These are phyloP conservation scores for Dysmachus trigonus DNA, from an alignment of 2,888 invertebrate species.

Conservation along the genomic window DNA sequence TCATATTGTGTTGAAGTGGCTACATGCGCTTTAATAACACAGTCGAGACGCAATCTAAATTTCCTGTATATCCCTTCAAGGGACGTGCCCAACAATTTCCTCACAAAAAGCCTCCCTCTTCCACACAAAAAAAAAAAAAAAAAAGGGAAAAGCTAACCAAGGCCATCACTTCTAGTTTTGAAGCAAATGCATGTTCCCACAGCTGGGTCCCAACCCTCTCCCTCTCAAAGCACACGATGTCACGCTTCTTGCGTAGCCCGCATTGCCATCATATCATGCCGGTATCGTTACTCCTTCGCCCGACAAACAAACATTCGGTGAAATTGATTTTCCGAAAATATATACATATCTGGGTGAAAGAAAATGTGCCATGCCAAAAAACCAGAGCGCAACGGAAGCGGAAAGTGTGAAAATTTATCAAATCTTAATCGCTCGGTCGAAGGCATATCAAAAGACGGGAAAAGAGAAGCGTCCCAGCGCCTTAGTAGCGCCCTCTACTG, in stretches of 20 bases:
- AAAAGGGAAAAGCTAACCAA: not conserved
- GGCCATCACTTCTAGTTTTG: not conserved
- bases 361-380: not conserved
- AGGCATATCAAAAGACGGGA: not conserved
- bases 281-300: not conserved
- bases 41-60: not conserved
- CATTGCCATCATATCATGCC: not conserved
- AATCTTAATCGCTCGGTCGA: not conserved
- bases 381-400: not conserved
- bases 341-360: not conserved
- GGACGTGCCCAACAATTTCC: not conserved
- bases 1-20: not conserved
- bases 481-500: not conserved
- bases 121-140: not conserved
- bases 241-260: not conserved
- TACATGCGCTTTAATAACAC: not conserved
- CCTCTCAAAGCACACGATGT: not conserved
- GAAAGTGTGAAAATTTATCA: not conserved
- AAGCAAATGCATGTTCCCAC: not conserved
- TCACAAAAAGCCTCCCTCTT: not conserved
- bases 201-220: not conserved
- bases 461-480: not conserved
- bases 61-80: not conserved
- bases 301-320: not conserved
- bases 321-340: constrained; percentile 14